Evolutionary conservation across 2,888 invertebrate genomes (phyloP).

Genomic region (Leptopilina drosophilae): DNA sequence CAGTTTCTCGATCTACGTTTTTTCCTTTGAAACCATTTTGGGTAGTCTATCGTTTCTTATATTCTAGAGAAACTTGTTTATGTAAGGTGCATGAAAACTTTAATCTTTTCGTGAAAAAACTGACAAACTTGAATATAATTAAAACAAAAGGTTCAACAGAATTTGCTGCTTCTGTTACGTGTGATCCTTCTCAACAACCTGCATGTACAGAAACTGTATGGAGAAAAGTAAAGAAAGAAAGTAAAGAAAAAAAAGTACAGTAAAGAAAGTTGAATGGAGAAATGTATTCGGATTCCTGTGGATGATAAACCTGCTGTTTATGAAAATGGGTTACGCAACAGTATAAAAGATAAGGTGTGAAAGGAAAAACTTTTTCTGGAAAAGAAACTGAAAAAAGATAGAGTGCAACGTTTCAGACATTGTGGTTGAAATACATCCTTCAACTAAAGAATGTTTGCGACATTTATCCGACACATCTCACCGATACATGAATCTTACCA

Average conservation of each 20-base stretch:
- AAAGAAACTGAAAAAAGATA: conserved; percentile 42
- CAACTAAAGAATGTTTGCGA: conserved; percentile 30
- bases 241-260: too few species aligned
- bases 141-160: conserved; percentile 24
- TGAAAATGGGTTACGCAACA: conserved; percentile 35
- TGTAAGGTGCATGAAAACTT: conserved; percentile 46
- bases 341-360: conserved; percentile 37
- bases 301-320: conserved; percentile 24
- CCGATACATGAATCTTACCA: conserved; percentile 35
- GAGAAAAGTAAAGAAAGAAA: too few species aligned
- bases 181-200: conserved; percentile 17
- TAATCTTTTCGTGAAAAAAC: conserved; percentile 38
- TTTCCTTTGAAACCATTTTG: conserved; percentile 45
- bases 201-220: conserved; percentile 22
- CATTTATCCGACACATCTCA: conserved; percentile 41
- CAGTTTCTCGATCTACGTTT: conserved; percentile 42
- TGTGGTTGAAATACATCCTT: conserved; percentile 29
- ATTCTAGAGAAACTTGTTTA: conserved; percentile 44
- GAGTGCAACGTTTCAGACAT: conserved; percentile 3
- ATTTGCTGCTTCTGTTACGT: conserved; percentile 39
- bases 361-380: conserved; percentile 43
- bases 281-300: conserved; percentile 4
- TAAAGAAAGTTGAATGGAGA: background rate
- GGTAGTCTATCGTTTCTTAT: conserved; percentile 41
- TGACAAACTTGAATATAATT: conserved; percentile 38